These are phyloP conservation scores for Drosophila neonasuta DNA, from an alignment of 2,888 invertebrate species.

Conservation along the genomic window DNA sequence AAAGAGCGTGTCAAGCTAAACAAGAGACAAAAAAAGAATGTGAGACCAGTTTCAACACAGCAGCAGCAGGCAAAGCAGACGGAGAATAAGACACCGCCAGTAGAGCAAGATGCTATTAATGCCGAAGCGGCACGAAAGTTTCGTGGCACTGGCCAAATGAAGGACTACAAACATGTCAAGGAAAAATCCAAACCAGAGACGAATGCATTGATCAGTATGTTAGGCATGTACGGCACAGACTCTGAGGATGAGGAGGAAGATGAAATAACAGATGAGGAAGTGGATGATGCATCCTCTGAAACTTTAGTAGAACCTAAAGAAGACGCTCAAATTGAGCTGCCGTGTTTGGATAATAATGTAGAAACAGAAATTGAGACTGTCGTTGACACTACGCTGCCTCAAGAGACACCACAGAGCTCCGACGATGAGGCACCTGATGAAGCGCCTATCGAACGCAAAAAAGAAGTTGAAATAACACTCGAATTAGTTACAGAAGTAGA, in stretches of 20 bases:
- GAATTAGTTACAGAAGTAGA: slow-evolving; percentile 33
- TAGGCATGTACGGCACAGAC: slow-evolving; percentile 81
- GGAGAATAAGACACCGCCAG: background rate
- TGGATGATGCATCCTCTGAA: background rate
- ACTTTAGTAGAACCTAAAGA: background rate
- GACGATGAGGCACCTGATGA: slow-evolving; percentile 72
- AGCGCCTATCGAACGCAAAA: slow-evolving; percentile 60
- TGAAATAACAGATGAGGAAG: slow-evolving; percentile 6
- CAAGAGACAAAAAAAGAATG: slow-evolving; percentile 9
- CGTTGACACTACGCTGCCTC: background rate
- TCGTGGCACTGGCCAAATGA: slow-evolving; percentile 68
- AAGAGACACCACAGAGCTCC: slow-evolving; percentile 14
- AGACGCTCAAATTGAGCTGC: background rate
- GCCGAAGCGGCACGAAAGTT: slow-evolving; percentile 56
- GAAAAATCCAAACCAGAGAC: slow-evolving; percentile 26
- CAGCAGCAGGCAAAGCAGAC: too few species aligned
- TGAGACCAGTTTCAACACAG: background rate
- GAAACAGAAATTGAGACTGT: too few species aligned
- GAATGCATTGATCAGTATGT: slow-evolving; percentile 69
- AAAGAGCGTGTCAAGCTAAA: slow-evolving; percentile 22
- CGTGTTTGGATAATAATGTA: background rate
- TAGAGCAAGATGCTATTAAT: background rate
- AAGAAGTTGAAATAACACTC: slow-evolving; percentile 18
- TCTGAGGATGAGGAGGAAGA: slow-evolving; percentile 57
- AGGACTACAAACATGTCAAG: slow-evolving; percentile 64